These are phyloP conservation scores for Ips typographus DNA, from an alignment of 1,140 invertebrate species.

Conservation along the genomic window DNA sequence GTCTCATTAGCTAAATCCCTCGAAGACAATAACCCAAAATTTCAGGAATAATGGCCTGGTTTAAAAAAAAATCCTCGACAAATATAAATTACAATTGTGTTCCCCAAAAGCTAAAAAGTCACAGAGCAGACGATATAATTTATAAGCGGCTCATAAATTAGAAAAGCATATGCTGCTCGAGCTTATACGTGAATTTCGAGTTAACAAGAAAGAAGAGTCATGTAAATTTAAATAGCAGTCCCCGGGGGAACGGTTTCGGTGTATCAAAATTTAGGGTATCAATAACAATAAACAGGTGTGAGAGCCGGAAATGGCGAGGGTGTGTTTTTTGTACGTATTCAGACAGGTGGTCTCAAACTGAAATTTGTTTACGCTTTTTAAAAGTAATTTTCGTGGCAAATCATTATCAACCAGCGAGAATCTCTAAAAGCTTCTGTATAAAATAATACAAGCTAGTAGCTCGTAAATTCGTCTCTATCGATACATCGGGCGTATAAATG, in stretches of 20 bases:
- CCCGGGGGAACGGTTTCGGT: constrained; percentile 14
- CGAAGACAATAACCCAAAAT: neutral
- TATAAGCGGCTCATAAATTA: constrained; percentile 10
- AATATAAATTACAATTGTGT: constrained; percentile 1
- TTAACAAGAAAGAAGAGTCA: constrained; percentile 21
- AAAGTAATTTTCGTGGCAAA: too few species aligned
- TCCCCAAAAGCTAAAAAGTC: neutral
- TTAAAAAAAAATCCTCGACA: neutral
- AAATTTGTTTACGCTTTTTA: too few species aligned
- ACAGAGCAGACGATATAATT: constrained; percentile 2
- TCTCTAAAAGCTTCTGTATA: neutral
- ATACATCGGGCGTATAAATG: neutral
- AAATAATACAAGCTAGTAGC: neutral
- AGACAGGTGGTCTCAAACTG: constrained; percentile 25
- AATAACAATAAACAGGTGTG: constrained; percentile 29
- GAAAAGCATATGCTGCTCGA: constrained; percentile 8
- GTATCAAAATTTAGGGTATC: constrained; percentile 24
- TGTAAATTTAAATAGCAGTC: constrained; percentile 28
- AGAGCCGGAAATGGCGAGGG: constrained; percentile 25
- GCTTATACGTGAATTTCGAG: constrained; percentile 14
- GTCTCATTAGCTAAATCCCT: neutral
- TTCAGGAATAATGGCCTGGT: neutral
- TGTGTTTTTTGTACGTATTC: constrained; percentile 34
- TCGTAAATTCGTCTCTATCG: constrained; percentile 1
- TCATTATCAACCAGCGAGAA: too few species aligned